Conservation (phyloP, 2,113 vertebrate species). For the Dissostichus mawsoni region DNA sequence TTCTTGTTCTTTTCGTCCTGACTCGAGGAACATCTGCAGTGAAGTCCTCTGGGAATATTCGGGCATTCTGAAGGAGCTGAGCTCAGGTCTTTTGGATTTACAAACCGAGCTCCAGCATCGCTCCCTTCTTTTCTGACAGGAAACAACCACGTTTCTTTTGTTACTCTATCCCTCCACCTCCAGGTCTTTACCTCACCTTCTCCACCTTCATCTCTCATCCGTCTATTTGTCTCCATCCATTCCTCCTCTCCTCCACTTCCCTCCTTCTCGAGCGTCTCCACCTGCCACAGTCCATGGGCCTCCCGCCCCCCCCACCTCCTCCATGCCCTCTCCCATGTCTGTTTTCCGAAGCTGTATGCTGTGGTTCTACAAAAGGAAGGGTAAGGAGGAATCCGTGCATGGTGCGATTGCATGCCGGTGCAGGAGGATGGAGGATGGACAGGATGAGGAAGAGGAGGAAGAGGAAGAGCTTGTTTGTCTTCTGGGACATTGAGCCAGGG, state of each 20-base stretch:
- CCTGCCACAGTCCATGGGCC: slow-evolving; percentile 74
- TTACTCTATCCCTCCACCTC: slow-evolving; percentile 15
- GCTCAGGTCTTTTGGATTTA: slow-evolving; percentile 64
- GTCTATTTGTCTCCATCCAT: slow-evolving; percentile 61
- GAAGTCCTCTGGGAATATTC: slow-evolving; percentile 71
- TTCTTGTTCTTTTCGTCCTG: slow-evolving; percentile 14
- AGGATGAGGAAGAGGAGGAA: slow-evolving; percentile 47
- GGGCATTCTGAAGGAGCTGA: slow-evolving; percentile 77
- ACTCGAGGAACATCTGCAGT: slow-evolving; percentile 66
- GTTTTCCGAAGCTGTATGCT: slow-evolving; percentile 99
- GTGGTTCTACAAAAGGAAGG: slow-evolving; percentile 98
- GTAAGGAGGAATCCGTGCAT: slow-evolving; percentile 87
- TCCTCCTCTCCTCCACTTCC: slow-evolving; percentile 65
- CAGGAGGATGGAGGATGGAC: slow-evolving; percentile 22
- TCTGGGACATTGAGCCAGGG: slow-evolving; percentile 58
- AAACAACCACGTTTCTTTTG: slow-evolving; percentile 51
- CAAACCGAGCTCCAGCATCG: slow-evolving; percentile 29
- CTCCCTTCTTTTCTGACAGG: slow-evolving; percentile 59
- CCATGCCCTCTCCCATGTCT: slow-evolving; percentile 98
- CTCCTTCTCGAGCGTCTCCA: slow-evolving; percentile 78
- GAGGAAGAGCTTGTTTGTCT: slow-evolving; percentile 47
- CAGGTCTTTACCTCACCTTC: slow-evolving; percentile 77
- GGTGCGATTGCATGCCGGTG: slow-evolving; percentile 64
- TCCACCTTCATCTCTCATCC: slow-evolving; percentile 61
- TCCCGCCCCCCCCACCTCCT: slow-evolving; percentile 82